Evolutionary conservation across 2,113 vertebrate species (phyloP), one percentile per base, ranked within the genome.

Genomic region (Amphiprion percula): DNA sequence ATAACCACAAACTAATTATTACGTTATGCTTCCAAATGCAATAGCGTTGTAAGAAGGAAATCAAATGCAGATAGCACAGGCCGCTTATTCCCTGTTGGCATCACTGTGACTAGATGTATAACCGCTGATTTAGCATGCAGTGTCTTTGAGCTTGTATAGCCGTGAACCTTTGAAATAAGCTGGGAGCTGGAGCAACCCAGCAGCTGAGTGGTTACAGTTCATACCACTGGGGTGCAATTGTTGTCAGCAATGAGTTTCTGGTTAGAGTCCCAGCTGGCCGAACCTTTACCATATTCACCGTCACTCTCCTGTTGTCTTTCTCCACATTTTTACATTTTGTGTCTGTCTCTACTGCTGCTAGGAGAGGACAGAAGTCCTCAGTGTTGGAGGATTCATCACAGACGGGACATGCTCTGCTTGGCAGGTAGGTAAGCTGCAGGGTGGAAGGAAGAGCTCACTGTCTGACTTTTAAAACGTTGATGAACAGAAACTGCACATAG

Each of bases 1-100:
- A 62, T 77, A 71, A 78, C 77, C 81, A 68, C 85, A 79, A 83
- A 85, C 24, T 76, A 79, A 86, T 89, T 68, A 88, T 78, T 73
- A 77, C 26, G 5, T 67, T 63, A 69, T 87, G 85, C 85, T 74
- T 77, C 59, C 72, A 88, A 84, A 89, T 73, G 63, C 64, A 78
- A 68, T 21, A 52, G 65, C 8, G 4, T 46, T 59, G 63, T 69
- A 15, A 74, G 23, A 52, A 24, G 61, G 46, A 87, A 90, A 87
- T 87, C 41, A 69, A 72, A 84, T 61, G 72, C 87, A 78, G 79
- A 90, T 65, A 69, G 23, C 52, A 30, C 63, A 49, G 68, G 16
- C 68, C 16, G 65, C 64, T 21, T 53, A 73, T 82, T 80, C 74
- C 70, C 54, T 10, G 14, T 33, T 76, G 72, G 79, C 61, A 52